These are phyloP conservation scores for Drosophila nebulosa DNA, from an alignment of 1,140 invertebrate genomes.

Conservation along the genomic window DNA sequence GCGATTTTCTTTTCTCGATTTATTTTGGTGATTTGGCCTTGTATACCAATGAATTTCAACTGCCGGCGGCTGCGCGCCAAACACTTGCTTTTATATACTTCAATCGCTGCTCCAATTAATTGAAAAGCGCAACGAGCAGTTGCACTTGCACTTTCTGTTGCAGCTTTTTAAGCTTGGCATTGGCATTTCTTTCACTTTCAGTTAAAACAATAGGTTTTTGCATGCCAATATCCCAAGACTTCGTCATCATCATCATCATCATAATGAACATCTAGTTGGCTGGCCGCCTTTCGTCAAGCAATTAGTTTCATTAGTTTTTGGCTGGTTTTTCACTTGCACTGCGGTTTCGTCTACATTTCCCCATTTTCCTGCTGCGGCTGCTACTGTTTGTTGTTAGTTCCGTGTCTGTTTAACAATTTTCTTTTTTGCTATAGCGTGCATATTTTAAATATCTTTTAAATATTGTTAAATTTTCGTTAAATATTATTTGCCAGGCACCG, in stretches of 20 bases:
- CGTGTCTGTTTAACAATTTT: constrained; percentile 55
- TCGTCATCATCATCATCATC: not conserved
- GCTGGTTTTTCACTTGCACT: constrained; percentile 37
- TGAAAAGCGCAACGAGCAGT: constrained; percentile 15
- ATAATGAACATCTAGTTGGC: not conserved
- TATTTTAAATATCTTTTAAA: constrained; percentile 48
- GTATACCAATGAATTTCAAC: constrained; percentile 38
- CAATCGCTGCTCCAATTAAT: constrained; percentile 60
- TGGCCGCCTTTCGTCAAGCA: constrained; percentile 70
- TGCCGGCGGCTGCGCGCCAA: constrained; percentile 69
- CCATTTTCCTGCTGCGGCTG: constrained; percentile 28
- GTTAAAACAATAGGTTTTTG: constrained; percentile 49
- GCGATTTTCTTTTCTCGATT: constrained; percentile 26
- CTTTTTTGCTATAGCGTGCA: constrained; percentile 42
- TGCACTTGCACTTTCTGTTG: constrained; percentile 2
- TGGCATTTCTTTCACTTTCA: constrained; percentile 71
- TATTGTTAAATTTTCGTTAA: constrained; percentile 50
- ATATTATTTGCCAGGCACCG: constrained; percentile 46
- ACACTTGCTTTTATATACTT: constrained; percentile 72
- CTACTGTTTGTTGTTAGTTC: constrained; percentile 52
- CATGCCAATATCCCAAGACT: not conserved
- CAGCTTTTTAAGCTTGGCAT: constrained; percentile 62
- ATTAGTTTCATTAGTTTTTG: constrained; percentile 75
- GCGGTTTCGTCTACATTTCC: constrained; percentile 34
- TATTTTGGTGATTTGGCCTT: not conserved